Evolutionary conservation across 2,113 vertebrate species (phyloP), one percentile per base, ranked within the genome.

Genomic region (Tachycineta bicolor): DNA sequence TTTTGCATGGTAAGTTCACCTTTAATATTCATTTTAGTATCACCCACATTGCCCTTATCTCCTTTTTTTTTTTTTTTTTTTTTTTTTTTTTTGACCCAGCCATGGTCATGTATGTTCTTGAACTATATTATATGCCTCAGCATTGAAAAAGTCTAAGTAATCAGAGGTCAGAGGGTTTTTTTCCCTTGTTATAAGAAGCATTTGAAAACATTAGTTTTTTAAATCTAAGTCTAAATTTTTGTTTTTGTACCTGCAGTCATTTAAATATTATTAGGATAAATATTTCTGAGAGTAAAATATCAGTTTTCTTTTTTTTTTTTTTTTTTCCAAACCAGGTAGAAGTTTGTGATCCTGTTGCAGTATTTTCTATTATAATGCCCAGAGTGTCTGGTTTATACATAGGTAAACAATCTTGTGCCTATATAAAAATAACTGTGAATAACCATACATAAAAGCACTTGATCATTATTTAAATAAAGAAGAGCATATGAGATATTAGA

Each of bases 81-180:
- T 55, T 81, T 50, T 79, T 90, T 55, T 81, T 90, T 22, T 25
- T 52, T 68, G 25, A 67, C 14, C 8, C 69, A 89, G 24, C 10
- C 10, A 47, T n/a, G 56, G 58, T 19, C 25, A 34, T 46, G 16
- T 46, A 70, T 70, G 37, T 70, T 78, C 24, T 84, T 56, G 29
- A 89, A 43, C 23, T 64, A 0, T 31, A 21, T 56, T 79, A 71
- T 24, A 18, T 44, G 6, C 44, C 33, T 82, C 52, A 82, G 47
- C 85, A 84, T 41, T 53, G 56, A 89, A 44, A 29, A 81, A 26
- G 8, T 71, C 70, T 58, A 87, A 53, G 39, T 63, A 74, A 70
- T 31, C 43, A 56, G n/a, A 56, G 7, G 9, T 12, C 28, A 55
- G 23, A 55, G 26, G 9, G 2, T 0, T 4, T 10, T 26, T 11